phyloP scores from a whole-genome alignment of 2,888 invertebrate genomes.

The Apoderus coryli region DNA sequence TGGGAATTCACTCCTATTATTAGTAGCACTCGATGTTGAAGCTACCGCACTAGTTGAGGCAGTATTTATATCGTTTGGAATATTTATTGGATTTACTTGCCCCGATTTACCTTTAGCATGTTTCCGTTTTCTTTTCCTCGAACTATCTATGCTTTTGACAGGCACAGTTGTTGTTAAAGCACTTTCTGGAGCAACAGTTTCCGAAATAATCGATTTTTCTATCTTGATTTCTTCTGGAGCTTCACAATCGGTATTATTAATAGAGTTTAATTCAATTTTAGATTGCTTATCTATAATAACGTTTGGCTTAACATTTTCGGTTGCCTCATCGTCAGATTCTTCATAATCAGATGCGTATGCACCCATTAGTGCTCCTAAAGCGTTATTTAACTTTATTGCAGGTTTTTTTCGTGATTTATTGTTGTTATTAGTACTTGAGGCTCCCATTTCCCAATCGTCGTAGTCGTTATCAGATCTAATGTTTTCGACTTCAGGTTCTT shows the following conservation, averaged over 20 bases:
- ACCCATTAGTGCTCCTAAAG: conserved; percentile 40
- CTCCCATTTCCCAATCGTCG: conserved; percentile 28
- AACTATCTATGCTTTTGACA: conserved; percentile 5
- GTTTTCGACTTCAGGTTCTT: conserved; percentile 21
- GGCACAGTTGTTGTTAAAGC: conserved; percentile 13
- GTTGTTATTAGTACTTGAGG: conserved; percentile 6
- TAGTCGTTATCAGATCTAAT: conserved; percentile 25
- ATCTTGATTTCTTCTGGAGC: conserved; percentile 38
- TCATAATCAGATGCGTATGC: conserved; percentile 42
- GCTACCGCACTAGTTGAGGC: conserved; percentile 22
- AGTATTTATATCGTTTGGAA: conserved; percentile 13
- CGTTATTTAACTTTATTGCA: conserved; percentile 33
- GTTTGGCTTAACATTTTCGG: conserved; percentile 1
- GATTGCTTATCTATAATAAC: neutral
- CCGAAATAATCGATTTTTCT: no score
- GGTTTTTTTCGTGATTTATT: conserved; percentile 4
- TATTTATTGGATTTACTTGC: no score
- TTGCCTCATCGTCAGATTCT: conserved; percentile 18
- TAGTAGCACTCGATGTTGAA: conserved; percentile 17
- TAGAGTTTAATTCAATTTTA: neutral
- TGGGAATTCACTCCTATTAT: conserved; percentile 17
- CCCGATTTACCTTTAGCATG: conserved; percentile 1
- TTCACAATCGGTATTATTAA: conserved; percentile 30
- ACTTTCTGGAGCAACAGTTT: no score
- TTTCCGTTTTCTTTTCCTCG: conserved; percentile 10